These are phyloP conservation scores for Squalus acanthias DNA, from an alignment of 2,797 vertebrate genomes.

Conservation along the genomic window DNA sequence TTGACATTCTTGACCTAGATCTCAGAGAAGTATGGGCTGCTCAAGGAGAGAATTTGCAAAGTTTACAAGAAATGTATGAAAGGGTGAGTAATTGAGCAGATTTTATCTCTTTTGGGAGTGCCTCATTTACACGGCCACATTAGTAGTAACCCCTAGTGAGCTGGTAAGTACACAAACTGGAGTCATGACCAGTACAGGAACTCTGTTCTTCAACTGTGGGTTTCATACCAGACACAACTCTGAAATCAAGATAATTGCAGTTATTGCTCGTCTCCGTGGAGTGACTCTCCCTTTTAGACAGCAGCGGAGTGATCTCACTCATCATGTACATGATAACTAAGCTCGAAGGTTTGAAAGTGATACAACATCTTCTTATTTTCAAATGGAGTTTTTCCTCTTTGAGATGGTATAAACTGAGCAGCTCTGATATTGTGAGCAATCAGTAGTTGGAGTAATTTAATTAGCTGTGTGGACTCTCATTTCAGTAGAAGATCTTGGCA, in stretches of 20 bases:
- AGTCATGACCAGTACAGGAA: not conserved
- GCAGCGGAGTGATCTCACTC: not conserved
- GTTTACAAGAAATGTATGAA: slow-evolving; percentile 98
- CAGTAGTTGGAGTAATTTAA: not conserved
- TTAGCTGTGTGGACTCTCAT: not conserved
- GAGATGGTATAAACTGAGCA: not conserved
- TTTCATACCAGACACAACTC: not conserved
- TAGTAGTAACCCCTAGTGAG: not conserved
- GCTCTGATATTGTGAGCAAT: not conserved
- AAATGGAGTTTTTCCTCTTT: not conserved
- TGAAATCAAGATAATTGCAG: not conserved
- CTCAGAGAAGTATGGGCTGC: slow-evolving; percentile 91
- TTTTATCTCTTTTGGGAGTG: not conserved
- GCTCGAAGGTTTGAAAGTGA: not conserved
- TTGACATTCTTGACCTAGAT: slow-evolving; percentile 62
- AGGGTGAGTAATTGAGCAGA: slow-evolving; percentile 71
- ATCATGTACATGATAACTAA: not conserved
- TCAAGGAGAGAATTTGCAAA: slow-evolving; percentile 86
- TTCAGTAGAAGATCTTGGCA: not conserved
- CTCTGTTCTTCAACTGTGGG: not conserved
- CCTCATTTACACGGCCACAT: not conserved
- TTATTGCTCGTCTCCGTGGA: not conserved
- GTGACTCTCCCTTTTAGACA: not conserved
- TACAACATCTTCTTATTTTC: no score
- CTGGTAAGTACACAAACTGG: not conserved